These are phyloP conservation scores for Halcyon senegalensis DNA, from an alignment of 2,113 vertebrate genomes.

Conservation along the genomic window DNA sequence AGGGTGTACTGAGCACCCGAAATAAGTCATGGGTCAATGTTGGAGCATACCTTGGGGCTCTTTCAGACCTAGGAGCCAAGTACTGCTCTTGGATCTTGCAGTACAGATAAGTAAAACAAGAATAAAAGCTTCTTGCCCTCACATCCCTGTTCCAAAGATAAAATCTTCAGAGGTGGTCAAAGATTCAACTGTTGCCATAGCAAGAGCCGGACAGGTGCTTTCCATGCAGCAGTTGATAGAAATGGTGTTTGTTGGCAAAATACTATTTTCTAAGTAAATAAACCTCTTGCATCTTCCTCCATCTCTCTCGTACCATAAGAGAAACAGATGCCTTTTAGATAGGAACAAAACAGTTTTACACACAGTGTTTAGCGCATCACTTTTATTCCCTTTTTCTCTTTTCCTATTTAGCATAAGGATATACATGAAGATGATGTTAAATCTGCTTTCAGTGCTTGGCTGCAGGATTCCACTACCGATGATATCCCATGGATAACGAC, in stretches of 20 bases:
- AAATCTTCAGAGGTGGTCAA: background rate
- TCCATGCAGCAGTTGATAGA: background rate
- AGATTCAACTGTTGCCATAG: background rate
- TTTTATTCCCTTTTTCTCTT: background rate
- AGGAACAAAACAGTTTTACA: background rate
- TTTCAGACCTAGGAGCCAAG: background rate
- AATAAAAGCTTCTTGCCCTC: background rate
- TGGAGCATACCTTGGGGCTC: background rate
- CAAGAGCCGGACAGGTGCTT: background rate
- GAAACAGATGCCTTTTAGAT: background rate
- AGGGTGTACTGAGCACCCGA: background rate
- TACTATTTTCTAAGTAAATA: background rate
- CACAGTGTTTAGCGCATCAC: background rate
- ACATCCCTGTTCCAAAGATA: background rate
- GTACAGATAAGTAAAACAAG: background rate
- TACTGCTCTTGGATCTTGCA: background rate
- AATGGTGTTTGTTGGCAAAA: background rate
- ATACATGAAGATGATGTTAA: slow-evolving; percentile 80
- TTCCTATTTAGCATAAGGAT: slow-evolving; percentile 72
- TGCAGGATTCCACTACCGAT: slow-evolving; percentile 80
- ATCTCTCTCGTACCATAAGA: background rate
- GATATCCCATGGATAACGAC: slow-evolving; percentile 82
- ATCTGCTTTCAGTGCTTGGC: slow-evolving; percentile 84
- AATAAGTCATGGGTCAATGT: background rate
- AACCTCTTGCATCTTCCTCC: background rate